Evolutionary conservation across 2,888 invertebrate genomes (phyloP).

Genomic region (Plebejus argus): DNA sequence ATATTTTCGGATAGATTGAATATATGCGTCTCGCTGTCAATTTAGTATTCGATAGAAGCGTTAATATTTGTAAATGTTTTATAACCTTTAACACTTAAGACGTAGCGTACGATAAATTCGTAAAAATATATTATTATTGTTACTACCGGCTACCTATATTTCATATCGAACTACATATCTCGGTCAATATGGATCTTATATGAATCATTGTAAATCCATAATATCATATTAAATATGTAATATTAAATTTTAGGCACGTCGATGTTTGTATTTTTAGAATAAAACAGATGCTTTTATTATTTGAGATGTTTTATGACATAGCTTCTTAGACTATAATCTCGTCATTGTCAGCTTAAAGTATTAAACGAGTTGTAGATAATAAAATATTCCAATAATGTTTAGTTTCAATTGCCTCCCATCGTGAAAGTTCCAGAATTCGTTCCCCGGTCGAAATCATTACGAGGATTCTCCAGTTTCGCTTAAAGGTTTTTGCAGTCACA

Average conservation of each 20-base stretch:
- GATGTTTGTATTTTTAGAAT: constrained; percentile 25
- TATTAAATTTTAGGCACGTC: constrained; percentile 11
- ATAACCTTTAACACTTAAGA: constrained; percentile 31
- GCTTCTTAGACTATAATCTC: constrained; percentile 31
- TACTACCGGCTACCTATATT: constrained; percentile 7
- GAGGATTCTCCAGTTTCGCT: constrained; percentile 39
- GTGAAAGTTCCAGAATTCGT: constrained; percentile 14
- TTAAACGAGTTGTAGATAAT: constrained; percentile 30
- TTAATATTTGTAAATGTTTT: constrained; percentile 35
- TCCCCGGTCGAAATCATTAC: constrained; percentile 36
- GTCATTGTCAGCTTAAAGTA: constrained; percentile 32
- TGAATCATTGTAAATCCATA: constrained; percentile 6
- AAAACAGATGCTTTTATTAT: constrained; percentile 20
- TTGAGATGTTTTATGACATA: constrained; percentile 19
- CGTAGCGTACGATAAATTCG: constrained; percentile 26
- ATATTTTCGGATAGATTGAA: constrained; percentile 75
- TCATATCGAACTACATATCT: constrained; percentile 30
- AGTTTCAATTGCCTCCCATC: constrained; percentile 33
- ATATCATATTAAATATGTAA: neutral
- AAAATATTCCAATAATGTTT: constrained; percentile 33
- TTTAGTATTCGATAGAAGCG: constrained; percentile 35
- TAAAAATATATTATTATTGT: constrained; percentile 25
- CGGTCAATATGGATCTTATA: neutral
- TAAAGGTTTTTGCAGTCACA: constrained; percentile 45
- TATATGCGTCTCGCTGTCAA: constrained; percentile 50